A percentile compares a stretch with the other conserved stretches of the same genome.
Evolutionary conservation across 2,888 invertebrate species (phyloP).

Genomic region (Cacoxenus indagator): DNA sequence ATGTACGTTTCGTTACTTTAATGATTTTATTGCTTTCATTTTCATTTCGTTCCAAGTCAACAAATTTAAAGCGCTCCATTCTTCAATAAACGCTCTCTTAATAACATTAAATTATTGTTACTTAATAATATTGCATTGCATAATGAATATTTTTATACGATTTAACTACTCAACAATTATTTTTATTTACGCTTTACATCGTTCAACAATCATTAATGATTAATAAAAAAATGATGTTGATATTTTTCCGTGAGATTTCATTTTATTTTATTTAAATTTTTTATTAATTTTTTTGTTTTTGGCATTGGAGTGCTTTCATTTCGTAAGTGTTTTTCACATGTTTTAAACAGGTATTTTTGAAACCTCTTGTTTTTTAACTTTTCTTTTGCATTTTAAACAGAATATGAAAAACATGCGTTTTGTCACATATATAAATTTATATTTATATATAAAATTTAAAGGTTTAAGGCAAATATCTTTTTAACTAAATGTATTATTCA

Average conservation of each 20-base stretch:
- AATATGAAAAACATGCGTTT: slow-evolving; percentile 19
- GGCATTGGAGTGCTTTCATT: slow-evolving; percentile 15
- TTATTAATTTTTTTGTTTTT: neutral
- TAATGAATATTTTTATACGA: slow-evolving; percentile 39
- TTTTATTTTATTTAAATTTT: slow-evolving; percentile 27
- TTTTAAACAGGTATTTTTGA: slow-evolving; percentile 64
- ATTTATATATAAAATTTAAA: slow-evolving; percentile 31
- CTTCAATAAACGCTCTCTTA: slow-evolving; percentile 18
- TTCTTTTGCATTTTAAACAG: neutral
- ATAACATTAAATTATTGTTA: slow-evolving; percentile 60
- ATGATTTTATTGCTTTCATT: slow-evolving; percentile 58
- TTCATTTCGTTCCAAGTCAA: slow-evolving; percentile 46
- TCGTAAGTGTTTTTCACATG: slow-evolving; percentile 8
- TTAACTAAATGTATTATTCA: slow-evolving; percentile 26
- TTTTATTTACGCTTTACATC: slow-evolving; percentile 46
- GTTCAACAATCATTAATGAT: slow-evolving; percentile 48
- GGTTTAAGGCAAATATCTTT: slow-evolving; percentile 29
- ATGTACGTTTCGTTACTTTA: slow-evolving; percentile 13
- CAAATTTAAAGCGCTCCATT: slow-evolving; percentile 2
- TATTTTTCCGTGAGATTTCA: neutral
- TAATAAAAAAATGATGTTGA: slow-evolving; percentile 20
- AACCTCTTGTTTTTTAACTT: slow-evolving; percentile 53
- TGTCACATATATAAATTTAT: slow-evolving; percentile 24
- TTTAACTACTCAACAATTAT: slow-evolving; percentile 58
- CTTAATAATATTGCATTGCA: slow-evolving; percentile 23